phyloP scores from a whole-genome alignment of 2,113 vertebrate species.

The Uropsilus gracilis region DNA sequence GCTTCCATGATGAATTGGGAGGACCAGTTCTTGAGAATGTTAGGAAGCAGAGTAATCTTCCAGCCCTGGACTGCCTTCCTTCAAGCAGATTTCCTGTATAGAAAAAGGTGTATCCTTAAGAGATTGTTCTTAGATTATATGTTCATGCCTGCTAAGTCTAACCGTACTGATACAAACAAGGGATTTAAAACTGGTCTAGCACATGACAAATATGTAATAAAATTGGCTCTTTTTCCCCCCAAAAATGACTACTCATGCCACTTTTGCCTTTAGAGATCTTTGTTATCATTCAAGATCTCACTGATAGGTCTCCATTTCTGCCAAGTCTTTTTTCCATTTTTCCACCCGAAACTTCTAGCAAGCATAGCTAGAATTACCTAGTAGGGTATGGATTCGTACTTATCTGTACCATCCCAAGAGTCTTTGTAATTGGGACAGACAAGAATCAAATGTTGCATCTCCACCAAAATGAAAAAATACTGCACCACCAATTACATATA shows the following conservation, averaged over 20 bases:
- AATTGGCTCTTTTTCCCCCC: neutral
- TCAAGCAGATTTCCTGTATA: neutral
- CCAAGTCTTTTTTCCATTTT: neutral
- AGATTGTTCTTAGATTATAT: neutral
- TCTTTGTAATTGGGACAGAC: neutral
- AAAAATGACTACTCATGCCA: neutral
- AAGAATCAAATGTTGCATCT: neutral
- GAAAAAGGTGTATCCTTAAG: neutral
- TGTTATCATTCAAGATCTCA: neutral
- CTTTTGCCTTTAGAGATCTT: neutral
- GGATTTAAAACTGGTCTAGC: neutral
- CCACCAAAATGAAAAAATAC: neutral
- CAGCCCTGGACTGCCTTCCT: neutral
- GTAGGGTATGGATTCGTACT: neutral
- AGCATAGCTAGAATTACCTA: neutral
- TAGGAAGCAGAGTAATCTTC: neutral
- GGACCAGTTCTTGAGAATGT: neutral
- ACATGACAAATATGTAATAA: neutral
- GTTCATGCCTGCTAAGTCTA: neutral
- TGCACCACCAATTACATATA: neutral
- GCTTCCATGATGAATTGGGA: neutral
- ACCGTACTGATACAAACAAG: neutral
- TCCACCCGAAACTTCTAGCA: neutral
- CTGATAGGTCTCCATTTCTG: neutral
- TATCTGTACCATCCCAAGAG: neutral